phyloP scores from a whole-genome alignment of 2,113 vertebrate genomes.

The Cyphomyrus plagiostoma region DNA sequence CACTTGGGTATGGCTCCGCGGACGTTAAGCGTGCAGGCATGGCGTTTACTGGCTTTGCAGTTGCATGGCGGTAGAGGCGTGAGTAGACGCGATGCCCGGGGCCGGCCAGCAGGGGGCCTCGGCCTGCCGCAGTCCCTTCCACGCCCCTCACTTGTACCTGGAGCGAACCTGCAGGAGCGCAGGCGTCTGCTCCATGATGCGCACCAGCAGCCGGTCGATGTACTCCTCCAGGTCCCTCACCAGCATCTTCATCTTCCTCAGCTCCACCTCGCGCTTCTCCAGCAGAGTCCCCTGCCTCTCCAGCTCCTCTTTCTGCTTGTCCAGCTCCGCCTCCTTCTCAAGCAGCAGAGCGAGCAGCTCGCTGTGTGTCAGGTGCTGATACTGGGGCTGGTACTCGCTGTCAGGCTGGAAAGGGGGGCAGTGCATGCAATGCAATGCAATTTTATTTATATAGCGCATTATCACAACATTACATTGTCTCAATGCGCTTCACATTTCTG shows the following conservation, averaged over 20 bases:
- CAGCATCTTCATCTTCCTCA: constrained; percentile 74
- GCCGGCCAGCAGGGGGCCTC: constrained; percentile 40
- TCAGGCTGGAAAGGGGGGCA: constrained; percentile 48
- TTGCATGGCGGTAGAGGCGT: constrained; percentile 57
- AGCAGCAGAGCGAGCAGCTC: constrained; percentile 85
- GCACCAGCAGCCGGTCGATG: constrained; percentile 92
- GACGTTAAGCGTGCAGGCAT: constrained; percentile 48
- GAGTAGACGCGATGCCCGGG: constrained; percentile 37
- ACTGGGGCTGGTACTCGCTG: too few relatives aligned
- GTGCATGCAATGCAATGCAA: too few relatives aligned
- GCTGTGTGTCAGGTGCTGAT: constrained; percentile 88
- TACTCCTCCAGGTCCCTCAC: constrained; percentile 90
- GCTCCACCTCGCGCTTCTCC: constrained; percentile 78
- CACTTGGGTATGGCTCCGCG: constrained; percentile 27
- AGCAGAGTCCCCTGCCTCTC: constrained; percentile 68
- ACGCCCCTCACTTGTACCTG: constrained; percentile 51
- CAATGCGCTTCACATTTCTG: too few relatives aligned
- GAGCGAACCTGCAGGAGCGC: constrained; percentile 83
- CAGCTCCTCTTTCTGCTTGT: constrained; percentile 71
- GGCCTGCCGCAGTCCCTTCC: constrained; percentile 20
- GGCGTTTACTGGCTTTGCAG: constrained; percentile 42
- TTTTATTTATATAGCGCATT: too few relatives aligned
- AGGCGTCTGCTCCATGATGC: constrained; percentile 94
- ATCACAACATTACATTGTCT: too few relatives aligned
- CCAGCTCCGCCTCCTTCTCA: constrained; percentile 67